Evolutionary conservation across 92 coral and sea anemone genomes (phyloP).

Genomic region (Micromussa lordhowensis): DNA sequence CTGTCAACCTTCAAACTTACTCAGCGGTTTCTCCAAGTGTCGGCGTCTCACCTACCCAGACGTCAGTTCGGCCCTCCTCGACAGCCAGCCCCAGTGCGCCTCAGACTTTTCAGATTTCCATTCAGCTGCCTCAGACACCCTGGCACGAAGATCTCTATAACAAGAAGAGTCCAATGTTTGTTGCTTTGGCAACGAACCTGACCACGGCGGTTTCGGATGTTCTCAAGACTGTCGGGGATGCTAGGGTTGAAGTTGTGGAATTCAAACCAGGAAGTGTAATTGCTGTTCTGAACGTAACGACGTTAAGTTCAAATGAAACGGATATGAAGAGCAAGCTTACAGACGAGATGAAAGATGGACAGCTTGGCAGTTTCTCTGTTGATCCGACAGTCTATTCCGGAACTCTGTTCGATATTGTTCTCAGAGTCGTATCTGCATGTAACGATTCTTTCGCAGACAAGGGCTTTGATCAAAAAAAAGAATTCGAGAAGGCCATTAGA

Average conservation of each 20-base stretch:
- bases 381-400: constrained; percentile 29
- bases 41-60: constrained; percentile 17
- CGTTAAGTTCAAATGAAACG: background rate
- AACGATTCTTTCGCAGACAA: constrained; percentile 2
- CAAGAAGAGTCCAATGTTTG: constrained; percentile 6
- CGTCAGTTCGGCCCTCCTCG: constrained; percentile 22
- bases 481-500: background rate
- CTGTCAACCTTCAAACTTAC: constrained; percentile 23
- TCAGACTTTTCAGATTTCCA: constrained; percentile 34
- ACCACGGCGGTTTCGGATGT: constrained; percentile 6
- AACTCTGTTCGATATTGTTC: constrained; percentile 22
- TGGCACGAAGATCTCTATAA: constrained; percentile 30
- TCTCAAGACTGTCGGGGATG: constrained; percentile 12
- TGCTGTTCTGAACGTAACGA: constrained; percentile 33
- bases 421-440: constrained; percentile 5
- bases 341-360: constrained; percentile 15
- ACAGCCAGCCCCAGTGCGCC: constrained; percentile 7
- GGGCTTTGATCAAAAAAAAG: constrained; percentile 24
- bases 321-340: background rate
- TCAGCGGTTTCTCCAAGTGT: constrained; percentile 1
- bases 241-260: constrained; percentile 6
- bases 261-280: constrained; percentile 47
- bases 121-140: constrained; percentile 15
- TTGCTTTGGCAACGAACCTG: constrained; percentile 25
- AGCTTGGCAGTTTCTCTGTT: constrained; percentile 25